Evolutionary conservation across 1,140 invertebrate species (phyloP).

Genomic region (Plutomurus gul): DNA sequence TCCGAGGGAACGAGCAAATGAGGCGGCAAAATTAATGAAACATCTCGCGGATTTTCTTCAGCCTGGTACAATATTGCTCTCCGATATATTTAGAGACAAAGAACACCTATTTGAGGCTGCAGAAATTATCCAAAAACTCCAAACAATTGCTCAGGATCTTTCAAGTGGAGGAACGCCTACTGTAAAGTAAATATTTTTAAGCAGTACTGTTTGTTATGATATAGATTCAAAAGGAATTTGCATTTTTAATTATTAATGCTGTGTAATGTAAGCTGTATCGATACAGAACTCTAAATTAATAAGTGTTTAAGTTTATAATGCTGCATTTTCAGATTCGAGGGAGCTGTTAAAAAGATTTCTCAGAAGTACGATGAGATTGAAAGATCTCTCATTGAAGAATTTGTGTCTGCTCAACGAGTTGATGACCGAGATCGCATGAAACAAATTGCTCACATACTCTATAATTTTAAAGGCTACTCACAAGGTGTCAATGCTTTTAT

Average conservation of each 20-base stretch:
- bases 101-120: slow-evolving; percentile 89
- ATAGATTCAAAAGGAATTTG: background rate
- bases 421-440: slow-evolving; percentile 89
- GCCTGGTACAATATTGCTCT: slow-evolving; percentile 76
- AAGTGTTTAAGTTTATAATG: background rate
- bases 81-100: slow-evolving; percentile 85
- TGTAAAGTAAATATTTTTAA: slow-evolving; percentile 65
- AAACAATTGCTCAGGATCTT: slow-evolving; percentile 93
- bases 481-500: slow-evolving; percentile 97
- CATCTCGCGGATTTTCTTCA: slow-evolving; percentile 92
- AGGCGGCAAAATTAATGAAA: slow-evolving; percentile 90
- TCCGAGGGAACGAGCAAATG: slow-evolving; percentile 87
- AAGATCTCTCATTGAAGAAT: slow-evolving; percentile 89
- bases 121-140: slow-evolving; percentile 97
- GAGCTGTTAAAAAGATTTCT: slow-evolving; percentile 85
- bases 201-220: background rate
- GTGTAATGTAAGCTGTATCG: too few relatives aligned
- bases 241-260: too few relatives aligned
- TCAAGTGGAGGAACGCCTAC: slow-evolving; percentile 61
- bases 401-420: slow-evolving; percentile 81
- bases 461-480: slow-evolving; percentile 94
- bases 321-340: slow-evolving; percentile 70
- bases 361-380: slow-evolving; percentile 97
- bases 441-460: slow-evolving; percentile 85
- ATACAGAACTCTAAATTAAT: slow-evolving; percentile 44